phyloP scores from a whole-genome alignment of 2,888 invertebrate genomes.

The Archaeoteleia sp. region DNA sequence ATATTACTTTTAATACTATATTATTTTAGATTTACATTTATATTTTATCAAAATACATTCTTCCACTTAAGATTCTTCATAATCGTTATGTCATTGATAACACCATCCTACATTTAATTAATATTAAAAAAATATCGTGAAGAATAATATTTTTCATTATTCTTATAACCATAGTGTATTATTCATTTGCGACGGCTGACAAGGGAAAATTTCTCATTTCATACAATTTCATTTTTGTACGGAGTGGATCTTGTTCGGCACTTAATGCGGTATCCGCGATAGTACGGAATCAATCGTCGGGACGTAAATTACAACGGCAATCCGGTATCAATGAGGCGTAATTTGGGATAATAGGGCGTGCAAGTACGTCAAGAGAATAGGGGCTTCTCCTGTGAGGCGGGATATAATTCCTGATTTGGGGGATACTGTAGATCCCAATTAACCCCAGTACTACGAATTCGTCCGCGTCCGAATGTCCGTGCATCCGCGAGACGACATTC shows the following conservation, averaged over 20 bases:
- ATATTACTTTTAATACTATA: too few species aligned
- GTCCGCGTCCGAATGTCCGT: conserved; percentile 47
- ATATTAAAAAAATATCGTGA: too few species aligned
- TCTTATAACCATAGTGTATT: too few species aligned
- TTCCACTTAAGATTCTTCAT: too few species aligned
- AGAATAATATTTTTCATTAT: too few species aligned
- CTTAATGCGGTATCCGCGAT: conserved; percentile 12
- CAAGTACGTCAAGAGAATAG: conserved; percentile 32
- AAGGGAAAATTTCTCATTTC: too few species aligned
- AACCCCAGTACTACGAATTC: conserved; percentile 47
- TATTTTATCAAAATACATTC: too few species aligned
- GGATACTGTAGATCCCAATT: conserved; percentile 64
- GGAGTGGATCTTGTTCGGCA: conserved; percentile 6
- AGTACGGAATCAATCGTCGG: conserved; percentile 56
- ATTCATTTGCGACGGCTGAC: too few species aligned
- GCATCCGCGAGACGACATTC: conserved; percentile 55
- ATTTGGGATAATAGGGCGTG: conserved; percentile 62
- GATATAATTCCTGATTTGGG: conserved; percentile 63
- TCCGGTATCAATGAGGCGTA: conserved; percentile 64
- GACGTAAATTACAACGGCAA: conserved; percentile 62
- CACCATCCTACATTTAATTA: too few species aligned
- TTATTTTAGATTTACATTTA: too few species aligned
- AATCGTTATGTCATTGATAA: too few species aligned
- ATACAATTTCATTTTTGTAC: too few species aligned
- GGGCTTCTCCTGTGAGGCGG: conserved; percentile 47